phyloP scores from a whole-genome alignment of 37 sponge, comb jelly and placozoan species.

The Cladorhizidae sp. region DNA sequence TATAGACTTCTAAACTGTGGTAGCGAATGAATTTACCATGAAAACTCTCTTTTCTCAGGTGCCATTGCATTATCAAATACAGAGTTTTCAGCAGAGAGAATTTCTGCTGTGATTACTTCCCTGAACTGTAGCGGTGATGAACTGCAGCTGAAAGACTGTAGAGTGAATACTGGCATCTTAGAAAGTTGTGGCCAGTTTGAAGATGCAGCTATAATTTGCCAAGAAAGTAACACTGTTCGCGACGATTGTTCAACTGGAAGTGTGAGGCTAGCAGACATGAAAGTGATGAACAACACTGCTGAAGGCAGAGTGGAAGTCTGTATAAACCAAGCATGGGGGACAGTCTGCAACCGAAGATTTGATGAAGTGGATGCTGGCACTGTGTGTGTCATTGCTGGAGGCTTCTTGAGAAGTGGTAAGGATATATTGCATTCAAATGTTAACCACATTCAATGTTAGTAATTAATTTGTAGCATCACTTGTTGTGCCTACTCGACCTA shows the following conservation, averaged over 20 bases:
- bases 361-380: constrained; percentile 27
- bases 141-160: background rate
- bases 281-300: background rate
- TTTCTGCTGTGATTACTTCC: background rate
- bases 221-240: constrained; percentile 9
- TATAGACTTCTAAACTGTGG: background rate
- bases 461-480: constrained; percentile 6
- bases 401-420: constrained; percentile 31
- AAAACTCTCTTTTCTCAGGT: background rate
- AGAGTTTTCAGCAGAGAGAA: constrained; percentile 2
- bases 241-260: constrained; percentile 26
- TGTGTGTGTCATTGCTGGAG: constrained; percentile 28
- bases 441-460: background rate
- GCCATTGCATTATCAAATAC: constrained; percentile 5
- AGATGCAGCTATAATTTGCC: constrained; percentile 38
- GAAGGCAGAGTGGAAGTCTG: constrained; percentile 57
- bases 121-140: constrained; percentile 28
- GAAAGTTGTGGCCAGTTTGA: constrained; percentile 21
- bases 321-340: constrained; percentile 64
- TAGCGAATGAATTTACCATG: background rate
- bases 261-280: constrained; percentile 26
- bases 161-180: background rate
- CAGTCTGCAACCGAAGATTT: constrained; percentile 33
- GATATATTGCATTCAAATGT: background rate
- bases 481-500: background rate